Percentiles rank a stretch among this genome's conserved stretches.
phyloP scores from a whole-genome alignment of 1,140 invertebrate species.

The Dufourea novaeangliae region DNA sequence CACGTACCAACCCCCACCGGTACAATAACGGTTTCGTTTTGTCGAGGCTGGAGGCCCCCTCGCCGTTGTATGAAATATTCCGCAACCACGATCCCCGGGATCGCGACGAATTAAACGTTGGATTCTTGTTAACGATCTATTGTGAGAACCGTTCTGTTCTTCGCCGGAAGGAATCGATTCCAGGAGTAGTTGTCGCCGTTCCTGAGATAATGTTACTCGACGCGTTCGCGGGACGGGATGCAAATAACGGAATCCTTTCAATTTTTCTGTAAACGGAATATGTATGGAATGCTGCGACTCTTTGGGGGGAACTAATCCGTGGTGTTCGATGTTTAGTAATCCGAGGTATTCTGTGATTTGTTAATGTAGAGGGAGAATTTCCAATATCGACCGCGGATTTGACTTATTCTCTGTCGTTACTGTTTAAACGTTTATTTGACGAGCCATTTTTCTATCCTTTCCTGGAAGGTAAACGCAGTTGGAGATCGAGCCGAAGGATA shows the following conservation, averaged over 20 bases:
- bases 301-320: too few relatives aligned
- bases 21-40: constrained; percentile 42
- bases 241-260: too few relatives aligned
- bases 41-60: constrained; percentile 11
- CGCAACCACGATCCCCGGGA: not conserved
- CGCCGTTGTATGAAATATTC: constrained; percentile 22
- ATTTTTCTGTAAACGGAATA: too few relatives aligned
- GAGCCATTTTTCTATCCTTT: not conserved
- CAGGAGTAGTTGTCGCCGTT: too few relatives aligned
- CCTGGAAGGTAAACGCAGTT: not conserved
- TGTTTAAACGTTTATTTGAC: not conserved
- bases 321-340: too few relatives aligned
- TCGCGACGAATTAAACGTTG: constrained; percentile 32
- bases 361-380: too few relatives aligned
- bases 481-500: not conserved
- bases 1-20: not conserved
- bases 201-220: too few relatives aligned
- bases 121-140: constrained; percentile 5
- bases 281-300: too few relatives aligned
- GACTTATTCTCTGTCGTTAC: too few relatives aligned
- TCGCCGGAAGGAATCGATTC: not conserved
- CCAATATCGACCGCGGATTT: too few relatives aligned
- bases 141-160: not conserved
- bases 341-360: too few relatives aligned
- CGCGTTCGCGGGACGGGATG: too few relatives aligned